These are phyloP conservation scores for Metaphire vulgaris DNA, from an alignment of 1,140 invertebrate genomes.

Conservation along the genomic window DNA sequence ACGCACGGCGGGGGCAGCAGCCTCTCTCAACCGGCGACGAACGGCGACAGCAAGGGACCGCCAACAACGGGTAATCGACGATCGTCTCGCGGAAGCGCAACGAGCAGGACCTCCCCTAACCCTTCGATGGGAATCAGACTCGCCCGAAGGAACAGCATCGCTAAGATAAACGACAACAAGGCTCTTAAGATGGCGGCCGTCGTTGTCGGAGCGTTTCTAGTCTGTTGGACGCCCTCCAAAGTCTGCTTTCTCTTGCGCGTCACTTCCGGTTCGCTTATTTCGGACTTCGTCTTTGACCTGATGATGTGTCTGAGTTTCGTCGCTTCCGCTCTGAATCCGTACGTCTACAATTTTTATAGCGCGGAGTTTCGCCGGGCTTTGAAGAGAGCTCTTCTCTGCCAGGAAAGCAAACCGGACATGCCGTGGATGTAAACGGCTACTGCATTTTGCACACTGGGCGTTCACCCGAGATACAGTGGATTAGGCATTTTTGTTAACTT, in stretches of 20 bases:
- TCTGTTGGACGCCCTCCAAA: conserved; percentile 22
- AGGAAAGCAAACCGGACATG: not conserved
- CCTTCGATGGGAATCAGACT: not conserved
- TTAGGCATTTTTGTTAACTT: not conserved
- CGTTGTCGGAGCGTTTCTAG: conserved; percentile 20
- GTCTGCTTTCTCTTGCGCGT: not conserved
- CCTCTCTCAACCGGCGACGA: not conserved
- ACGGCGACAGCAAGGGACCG: no score
- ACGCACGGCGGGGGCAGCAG: not conserved
- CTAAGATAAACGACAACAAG: conserved; percentile 19
- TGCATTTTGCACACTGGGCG: no score
- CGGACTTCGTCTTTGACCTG: not conserved
- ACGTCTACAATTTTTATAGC: conserved; percentile 27
- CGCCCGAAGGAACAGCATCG: not conserved
- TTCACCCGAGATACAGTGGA: not conserved
- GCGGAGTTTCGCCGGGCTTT: conserved; percentile 18
- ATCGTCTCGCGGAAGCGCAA: not conserved
- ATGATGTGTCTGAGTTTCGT: not conserved
- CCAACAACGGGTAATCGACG: not conserved
- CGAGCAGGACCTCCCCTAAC: not conserved
- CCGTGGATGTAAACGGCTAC: not conserved
- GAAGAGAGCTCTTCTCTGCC: not conserved
- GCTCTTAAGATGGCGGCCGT: conserved; percentile 13
- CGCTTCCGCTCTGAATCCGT: conserved; percentile 21
- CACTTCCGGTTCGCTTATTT: not conserved